These are phyloP conservation scores for Pristionchus mayeri DNA, from an alignment of 2,888 invertebrate species.

Conservation along the genomic window DNA sequence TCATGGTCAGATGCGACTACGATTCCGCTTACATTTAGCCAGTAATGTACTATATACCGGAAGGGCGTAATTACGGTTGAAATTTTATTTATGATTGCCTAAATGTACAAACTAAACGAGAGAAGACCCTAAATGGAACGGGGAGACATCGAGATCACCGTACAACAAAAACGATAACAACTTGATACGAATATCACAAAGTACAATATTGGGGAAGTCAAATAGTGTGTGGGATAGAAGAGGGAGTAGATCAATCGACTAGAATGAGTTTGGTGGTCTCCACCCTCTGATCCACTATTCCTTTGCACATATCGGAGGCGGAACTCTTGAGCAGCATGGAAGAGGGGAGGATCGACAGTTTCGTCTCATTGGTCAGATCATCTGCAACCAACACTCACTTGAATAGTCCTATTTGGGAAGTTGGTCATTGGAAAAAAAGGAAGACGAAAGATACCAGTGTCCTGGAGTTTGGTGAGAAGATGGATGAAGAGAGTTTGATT, in stretches of 20 bases:
- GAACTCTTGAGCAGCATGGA: background rate
- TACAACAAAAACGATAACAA: conserved; percentile 7
- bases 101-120: too few species aligned
- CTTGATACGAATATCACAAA: conserved; percentile 2
- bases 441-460: background rate
- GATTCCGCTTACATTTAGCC: background rate
- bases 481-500: conserved; percentile 18
- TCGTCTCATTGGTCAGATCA: background rate
- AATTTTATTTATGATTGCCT: too few species aligned
- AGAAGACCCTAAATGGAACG: background rate
- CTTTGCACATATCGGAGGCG: background rate
- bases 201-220: background rate
- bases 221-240: background rate
- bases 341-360: background rate
- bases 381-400: background rate
- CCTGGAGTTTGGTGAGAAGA: background rate
- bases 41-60: background rate
- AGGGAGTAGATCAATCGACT: background rate
- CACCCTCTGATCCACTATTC: background rate
- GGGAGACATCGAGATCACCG: background rate
- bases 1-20: too few species aligned
- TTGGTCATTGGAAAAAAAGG: background rate
- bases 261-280: conserved; percentile 7
- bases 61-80: background rate
- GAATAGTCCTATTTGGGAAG: background rate